These are phyloP conservation scores for Simalia tracyae DNA, from an alignment of 2,797 vertebrate species.

Conservation along the genomic window DNA sequence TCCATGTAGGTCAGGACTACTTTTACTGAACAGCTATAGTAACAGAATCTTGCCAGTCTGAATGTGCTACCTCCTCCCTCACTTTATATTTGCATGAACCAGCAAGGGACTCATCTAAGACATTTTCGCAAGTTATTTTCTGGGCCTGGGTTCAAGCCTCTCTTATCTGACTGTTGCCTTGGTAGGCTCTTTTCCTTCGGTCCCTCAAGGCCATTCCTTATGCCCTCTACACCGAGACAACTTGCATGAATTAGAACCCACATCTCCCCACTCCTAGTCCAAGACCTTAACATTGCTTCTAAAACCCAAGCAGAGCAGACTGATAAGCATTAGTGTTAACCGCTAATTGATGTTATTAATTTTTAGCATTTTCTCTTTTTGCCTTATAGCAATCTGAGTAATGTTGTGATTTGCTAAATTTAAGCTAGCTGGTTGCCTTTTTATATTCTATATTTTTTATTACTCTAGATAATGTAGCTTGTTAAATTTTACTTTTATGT, in stretches of 20 bases:
- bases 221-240: not conserved
- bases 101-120: too few relatives aligned
- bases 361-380: not conserved
- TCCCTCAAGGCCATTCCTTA: not conserved
- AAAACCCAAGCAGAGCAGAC: not conserved
- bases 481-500: constrained; percentile 1
- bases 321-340: not conserved
- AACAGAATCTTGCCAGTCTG: too few relatives aligned
- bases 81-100: too few relatives aligned
- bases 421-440: not conserved
- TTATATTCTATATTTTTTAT: not conserved
- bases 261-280: not conserved
- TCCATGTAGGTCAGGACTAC: not conserved
- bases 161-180: not conserved
- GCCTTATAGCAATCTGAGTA: not conserved
- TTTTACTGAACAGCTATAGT: too few relatives aligned
- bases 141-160: too few relatives aligned
- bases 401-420: not conserved
- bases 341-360: not conserved
- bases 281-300: not conserved
- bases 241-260: not conserved
- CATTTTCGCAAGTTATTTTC: too few relatives aligned
- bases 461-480: not conserved
- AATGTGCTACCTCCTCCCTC: too few relatives aligned
- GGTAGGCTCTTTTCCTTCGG: not conserved